phyloP scores from a whole-genome alignment of 2,797 vertebrate genomes.

The Girardinus metallicus region DNA sequence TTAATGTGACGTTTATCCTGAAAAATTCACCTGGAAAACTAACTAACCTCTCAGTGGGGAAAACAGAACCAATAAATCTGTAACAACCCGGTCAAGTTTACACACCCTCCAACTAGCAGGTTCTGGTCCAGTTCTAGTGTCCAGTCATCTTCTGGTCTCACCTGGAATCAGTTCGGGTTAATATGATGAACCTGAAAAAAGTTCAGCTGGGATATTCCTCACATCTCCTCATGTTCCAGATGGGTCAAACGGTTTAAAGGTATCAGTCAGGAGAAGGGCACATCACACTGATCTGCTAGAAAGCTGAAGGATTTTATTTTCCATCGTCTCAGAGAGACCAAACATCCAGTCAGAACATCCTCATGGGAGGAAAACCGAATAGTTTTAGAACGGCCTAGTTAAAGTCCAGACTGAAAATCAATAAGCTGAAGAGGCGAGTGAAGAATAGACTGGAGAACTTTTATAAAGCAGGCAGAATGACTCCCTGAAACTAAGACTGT shows the following conservation, averaged over 20 bases:
- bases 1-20: not conserved
- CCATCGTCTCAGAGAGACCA: not conserved
- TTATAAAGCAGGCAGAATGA: not conserved
- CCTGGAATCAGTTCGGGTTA: too few relatives aligned
- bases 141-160: too few relatives aligned
- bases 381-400: not conserved
- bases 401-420: not conserved
- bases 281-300: not conserved
- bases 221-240: not conserved
- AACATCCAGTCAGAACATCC: not conserved
- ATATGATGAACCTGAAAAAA: not conserved
- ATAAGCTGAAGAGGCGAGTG: not conserved
- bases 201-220: not conserved
- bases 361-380: not conserved
- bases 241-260: not conserved
- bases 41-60: not conserved
- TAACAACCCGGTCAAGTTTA: not conserved
- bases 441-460: not conserved
- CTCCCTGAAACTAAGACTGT: not conserved
- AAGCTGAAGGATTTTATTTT: not conserved
- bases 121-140: not conserved
- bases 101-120: not conserved
- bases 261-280: not conserved
- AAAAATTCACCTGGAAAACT: not conserved
- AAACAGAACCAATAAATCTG: not conserved